Evolutionary conservation across 2,888 invertebrate genomes (phyloP).

Genomic region (Spicauda simplicius): DNA sequence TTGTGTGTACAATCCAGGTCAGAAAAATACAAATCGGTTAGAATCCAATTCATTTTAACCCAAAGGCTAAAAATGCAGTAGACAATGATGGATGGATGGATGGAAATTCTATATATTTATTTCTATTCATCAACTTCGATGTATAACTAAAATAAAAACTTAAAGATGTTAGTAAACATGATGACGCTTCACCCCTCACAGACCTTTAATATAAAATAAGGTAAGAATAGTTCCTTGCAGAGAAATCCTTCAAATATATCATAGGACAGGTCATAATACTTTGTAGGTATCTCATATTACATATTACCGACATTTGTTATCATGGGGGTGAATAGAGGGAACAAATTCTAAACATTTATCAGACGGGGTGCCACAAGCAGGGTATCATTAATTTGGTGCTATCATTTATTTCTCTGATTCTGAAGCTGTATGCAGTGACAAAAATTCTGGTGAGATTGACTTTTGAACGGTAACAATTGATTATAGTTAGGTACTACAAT

Average conservation of each 20-base stretch:
- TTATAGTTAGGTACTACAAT: no score
- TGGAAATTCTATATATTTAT: no score
- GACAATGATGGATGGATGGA: no score
- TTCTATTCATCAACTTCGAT: no score
- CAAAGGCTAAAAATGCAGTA: no score
- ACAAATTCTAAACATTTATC: slow-evolving; percentile 51
- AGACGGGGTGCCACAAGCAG: slow-evolving; percentile 44
- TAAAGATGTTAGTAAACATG: no score
- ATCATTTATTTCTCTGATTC: slow-evolving; percentile 44
- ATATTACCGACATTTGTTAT: slow-evolving; percentile 25
- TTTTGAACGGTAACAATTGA: neutral
- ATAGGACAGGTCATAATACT: slow-evolving; percentile 1
- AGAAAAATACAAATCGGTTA: no score
- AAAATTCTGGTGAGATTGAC: neutral
- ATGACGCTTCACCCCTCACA: neutral
- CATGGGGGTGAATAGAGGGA: slow-evolving; percentile 40
- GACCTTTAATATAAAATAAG: neutral
- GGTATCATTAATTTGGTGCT: slow-evolving; percentile 46
- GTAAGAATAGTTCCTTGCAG: neutral
- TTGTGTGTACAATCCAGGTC: no score
- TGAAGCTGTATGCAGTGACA: slow-evolving; percentile 41
- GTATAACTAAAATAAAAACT: no score
- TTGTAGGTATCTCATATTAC: slow-evolving; percentile 3
- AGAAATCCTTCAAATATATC: neutral
- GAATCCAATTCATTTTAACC: no score